These are phyloP conservation scores for Archaeoteleia sp. DNA, from an alignment of 2,888 invertebrate species.

Conservation along the genomic window DNA sequence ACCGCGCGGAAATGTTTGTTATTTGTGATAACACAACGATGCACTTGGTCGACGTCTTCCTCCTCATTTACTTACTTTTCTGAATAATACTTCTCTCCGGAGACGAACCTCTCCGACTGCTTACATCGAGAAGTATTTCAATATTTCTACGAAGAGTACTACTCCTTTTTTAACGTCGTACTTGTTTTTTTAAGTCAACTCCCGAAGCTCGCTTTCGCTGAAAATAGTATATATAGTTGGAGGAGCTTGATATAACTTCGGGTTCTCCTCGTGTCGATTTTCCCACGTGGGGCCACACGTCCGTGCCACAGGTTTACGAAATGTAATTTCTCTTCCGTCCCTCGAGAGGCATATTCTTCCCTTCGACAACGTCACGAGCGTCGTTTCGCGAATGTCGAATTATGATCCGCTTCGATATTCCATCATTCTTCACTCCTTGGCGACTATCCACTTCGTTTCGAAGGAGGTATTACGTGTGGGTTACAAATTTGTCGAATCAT, in stretches of 20 bases:
- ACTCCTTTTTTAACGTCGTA: conserved; percentile 11
- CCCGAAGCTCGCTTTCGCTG: conserved; percentile 13
- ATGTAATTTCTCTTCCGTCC: conserved; percentile 47
- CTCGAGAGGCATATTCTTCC: conserved; percentile 35
- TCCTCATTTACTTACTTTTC: background rate
- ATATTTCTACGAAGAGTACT: conserved; percentile 8
- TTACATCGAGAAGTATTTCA: conserved; percentile 12
- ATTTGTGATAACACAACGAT: too few species aligned
- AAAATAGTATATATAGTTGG: conserved; percentile 17
- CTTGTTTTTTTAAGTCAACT: conserved; percentile 29
- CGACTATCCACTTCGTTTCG: conserved; percentile 11
- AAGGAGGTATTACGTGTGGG: conserved; percentile 15
- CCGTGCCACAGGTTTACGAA: conserved; percentile 42
- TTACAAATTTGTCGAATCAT: conserved; percentile 3
- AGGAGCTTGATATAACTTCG: conserved; percentile 35
- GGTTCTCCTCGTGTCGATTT: conserved; percentile 33
- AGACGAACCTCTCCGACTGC: conserved; percentile 1
- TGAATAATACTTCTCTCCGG: background rate
- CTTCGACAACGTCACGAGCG: conserved; percentile 21
- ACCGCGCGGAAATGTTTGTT: too few species aligned
- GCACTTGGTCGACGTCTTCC: too few species aligned
- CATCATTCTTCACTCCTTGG: conserved; percentile 21
- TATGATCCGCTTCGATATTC: conserved; percentile 34
- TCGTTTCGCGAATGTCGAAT: conserved; percentile 34
- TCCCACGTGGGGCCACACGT: conserved; percentile 43